Evolutionary conservation across 2,888 invertebrate genomes (phyloP).

Genomic region (Epinotia bilunana): DNA sequence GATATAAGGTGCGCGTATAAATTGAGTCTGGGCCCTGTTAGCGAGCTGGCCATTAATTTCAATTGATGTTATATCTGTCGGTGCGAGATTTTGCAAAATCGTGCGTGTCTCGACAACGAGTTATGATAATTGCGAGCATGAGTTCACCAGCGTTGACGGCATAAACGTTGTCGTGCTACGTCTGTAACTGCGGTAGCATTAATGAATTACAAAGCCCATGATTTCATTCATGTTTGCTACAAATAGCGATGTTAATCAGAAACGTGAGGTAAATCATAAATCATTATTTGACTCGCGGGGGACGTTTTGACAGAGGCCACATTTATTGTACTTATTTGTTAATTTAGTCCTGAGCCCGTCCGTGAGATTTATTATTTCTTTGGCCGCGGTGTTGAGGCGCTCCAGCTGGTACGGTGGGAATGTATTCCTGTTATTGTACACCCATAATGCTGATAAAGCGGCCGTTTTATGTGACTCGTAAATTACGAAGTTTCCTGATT

Average conservation of each 20-base stretch:
- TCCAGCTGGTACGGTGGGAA: conserved; percentile 29
- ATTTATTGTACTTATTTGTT: conserved; percentile 25
- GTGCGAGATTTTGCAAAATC: conserved; percentile 61
- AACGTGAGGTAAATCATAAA: conserved; percentile 6
- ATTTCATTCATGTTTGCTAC: conserved; percentile 34
- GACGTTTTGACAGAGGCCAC: conserved; percentile 13
- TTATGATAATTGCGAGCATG: conserved; percentile 44
- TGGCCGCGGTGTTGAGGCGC: conserved; percentile 14
- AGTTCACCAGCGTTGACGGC: conserved; percentile 44
- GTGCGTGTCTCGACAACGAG: conserved; percentile 50
- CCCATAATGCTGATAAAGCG: conserved; percentile 53
- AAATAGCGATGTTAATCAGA: conserved; percentile 12
- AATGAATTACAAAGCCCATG: conserved; percentile 29
- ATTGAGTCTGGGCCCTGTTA: conserved; percentile 59
- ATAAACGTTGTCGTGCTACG: conserved; percentile 40
- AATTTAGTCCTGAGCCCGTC: conserved; percentile 19
- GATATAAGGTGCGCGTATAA: conserved; percentile 44
- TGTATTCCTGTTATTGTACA: conserved; percentile 50
- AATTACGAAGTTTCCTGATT: conserved; percentile 68
- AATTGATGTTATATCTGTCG: conserved; percentile 59
- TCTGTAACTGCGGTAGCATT: conserved; percentile 27
- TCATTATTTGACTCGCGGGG: conserved; percentile 4
- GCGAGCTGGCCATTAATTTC: conserved; percentile 60
- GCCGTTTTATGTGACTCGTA: conserved; percentile 64
- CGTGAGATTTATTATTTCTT: conserved; percentile 27